Conservation (phyloP, 2,113 vertebrate species). For the Alectura lathami region DNA sequence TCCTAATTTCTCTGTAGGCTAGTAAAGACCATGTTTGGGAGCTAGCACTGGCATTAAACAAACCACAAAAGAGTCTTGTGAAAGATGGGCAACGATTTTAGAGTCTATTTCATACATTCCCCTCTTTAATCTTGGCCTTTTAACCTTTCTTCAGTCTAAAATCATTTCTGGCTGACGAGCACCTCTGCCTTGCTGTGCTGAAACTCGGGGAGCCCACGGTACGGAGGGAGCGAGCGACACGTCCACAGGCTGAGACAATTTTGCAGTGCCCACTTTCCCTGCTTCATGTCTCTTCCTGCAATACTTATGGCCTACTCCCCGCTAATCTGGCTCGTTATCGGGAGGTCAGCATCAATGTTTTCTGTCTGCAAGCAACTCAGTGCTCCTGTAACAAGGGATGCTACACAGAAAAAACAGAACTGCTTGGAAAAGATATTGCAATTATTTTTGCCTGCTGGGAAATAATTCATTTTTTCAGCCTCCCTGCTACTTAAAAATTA, state of each 20-base stretch:
- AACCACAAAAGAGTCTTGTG: slow-evolving; percentile 80
- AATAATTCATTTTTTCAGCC: slow-evolving; percentile 15
- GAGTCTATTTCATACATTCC: slow-evolving; percentile 76
- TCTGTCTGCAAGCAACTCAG: slow-evolving; percentile 14
- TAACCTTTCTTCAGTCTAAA: slow-evolving; percentile 81
- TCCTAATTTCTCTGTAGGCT: slow-evolving; percentile 67
- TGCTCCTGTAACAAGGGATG: neutral
- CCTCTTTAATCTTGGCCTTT: slow-evolving; percentile 84
- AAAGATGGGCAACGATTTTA: slow-evolving; percentile 80
- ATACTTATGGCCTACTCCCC: neutral
- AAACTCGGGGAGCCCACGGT: neutral
- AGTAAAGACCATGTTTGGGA: slow-evolving; percentile 72
- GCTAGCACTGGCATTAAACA: slow-evolving; percentile 80
- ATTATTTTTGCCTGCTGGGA: neutral
- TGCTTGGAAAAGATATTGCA: neutral
- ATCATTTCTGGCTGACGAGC: slow-evolving; percentile 71
- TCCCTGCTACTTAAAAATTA: slow-evolving; percentile 31
- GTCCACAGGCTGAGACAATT: slow-evolving; percentile 35
- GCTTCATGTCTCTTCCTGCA: neutral
- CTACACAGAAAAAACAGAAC: neutral
- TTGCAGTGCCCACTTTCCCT: neutral
- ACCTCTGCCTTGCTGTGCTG: slow-evolving; percentile 38
- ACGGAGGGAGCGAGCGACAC: neutral
- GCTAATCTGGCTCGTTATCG: slow-evolving; percentile 3
- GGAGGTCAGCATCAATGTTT: neutral